These are phyloP conservation scores for Crenuchus spilurus DNA, from an alignment of 2,797 vertebrate species.

Conservation along the genomic window DNA sequence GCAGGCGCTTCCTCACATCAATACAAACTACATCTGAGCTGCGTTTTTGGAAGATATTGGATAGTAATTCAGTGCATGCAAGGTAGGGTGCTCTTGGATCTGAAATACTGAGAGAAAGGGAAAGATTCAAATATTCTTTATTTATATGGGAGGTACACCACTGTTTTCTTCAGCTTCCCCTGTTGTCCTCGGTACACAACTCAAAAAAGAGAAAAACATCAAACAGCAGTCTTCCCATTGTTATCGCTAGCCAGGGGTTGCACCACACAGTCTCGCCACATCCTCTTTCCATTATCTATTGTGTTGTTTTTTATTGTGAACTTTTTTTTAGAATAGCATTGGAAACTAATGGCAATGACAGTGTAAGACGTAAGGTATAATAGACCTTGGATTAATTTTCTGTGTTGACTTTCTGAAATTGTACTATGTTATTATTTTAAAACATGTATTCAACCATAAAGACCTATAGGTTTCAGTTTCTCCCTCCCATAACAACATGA, in stretches of 20 bases:
- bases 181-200: conserved; percentile 22
- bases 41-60: not conserved
- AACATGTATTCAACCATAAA: not conserved
- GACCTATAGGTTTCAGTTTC: not conserved
- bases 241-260: conserved; percentile 10
- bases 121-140: conserved; percentile 28
- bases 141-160: conserved; percentile 7
- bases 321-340: not conserved
- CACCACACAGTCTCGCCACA: conserved; percentile 11
- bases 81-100: not conserved
- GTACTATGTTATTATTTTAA: too few relatives aligned
- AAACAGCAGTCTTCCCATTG: conserved; percentile 30
- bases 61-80: not conserved
- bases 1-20: not conserved
- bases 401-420: not conserved
- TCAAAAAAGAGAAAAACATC: conserved; percentile 43
- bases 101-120: conserved; percentile 3
- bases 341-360: not conserved
- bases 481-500: not conserved
- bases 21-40: not conserved
- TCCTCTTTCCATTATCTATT: conserved; percentile 6
- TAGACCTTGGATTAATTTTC: not conserved
- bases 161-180: not conserved
- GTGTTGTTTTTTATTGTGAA: conserved; percentile 11
- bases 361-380: not conserved